Conservation (phyloP, 2,888 invertebrate genomes). For the Ophonus ardosiacus region DNA sequence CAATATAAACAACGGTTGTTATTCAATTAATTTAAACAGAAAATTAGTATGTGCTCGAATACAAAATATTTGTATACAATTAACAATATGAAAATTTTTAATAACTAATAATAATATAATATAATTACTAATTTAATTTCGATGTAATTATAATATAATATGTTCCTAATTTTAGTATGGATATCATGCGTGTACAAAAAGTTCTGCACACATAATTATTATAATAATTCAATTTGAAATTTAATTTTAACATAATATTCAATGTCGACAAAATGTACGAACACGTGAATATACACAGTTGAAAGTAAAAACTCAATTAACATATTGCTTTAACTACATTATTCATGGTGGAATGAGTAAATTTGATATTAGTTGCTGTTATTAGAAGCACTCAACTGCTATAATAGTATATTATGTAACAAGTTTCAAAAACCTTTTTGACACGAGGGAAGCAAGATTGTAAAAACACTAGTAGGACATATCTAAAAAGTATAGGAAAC, state of each 20-base stretch:
- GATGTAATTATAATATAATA: constrained; percentile 16
- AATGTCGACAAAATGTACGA: constrained; percentile 8
- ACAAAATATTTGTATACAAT: constrained; percentile 16
- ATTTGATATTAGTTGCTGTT: not conserved
- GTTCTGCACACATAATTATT: not conserved
- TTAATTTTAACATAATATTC: constrained; percentile 27
- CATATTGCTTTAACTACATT: not conserved
- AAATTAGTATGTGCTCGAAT: not conserved
- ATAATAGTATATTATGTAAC: too few relatives aligned
- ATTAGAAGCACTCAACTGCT: not conserved
- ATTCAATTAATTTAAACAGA: not conserved
- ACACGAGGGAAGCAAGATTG: too few relatives aligned
- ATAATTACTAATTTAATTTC: constrained; percentile 29
- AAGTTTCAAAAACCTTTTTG: too few relatives aligned
- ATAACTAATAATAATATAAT: constrained; percentile 28
- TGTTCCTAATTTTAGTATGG: not conserved
- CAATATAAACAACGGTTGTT: not conserved
- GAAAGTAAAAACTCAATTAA: constrained; percentile 6
- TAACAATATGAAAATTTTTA: not conserved
- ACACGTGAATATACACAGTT: not conserved
- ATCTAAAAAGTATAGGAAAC: too few relatives aligned
- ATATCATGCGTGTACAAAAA: not conserved
- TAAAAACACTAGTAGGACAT: too few relatives aligned
- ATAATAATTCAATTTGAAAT: constrained; percentile 31
- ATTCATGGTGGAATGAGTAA: not conserved